These are phyloP conservation scores for Brachypteracias leptosomus DNA, from an alignment of 2,113 vertebrate genomes.

Conservation along the genomic window DNA sequence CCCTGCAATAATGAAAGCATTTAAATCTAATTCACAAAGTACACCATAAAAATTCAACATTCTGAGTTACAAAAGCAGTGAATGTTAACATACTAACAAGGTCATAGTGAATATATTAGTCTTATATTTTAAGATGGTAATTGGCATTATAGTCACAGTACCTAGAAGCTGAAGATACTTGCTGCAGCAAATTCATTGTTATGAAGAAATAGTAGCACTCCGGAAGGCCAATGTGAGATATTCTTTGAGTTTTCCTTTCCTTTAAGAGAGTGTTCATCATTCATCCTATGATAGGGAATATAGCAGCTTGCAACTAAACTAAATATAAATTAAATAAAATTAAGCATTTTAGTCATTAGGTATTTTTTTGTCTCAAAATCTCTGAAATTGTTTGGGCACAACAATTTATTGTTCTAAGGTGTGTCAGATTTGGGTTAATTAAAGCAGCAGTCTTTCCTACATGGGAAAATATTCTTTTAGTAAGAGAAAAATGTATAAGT, in stretches of 20 bases:
- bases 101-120: not conserved
- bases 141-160: not conserved
- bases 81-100: not conserved
- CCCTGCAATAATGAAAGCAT: not conserved
- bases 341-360: not conserved
- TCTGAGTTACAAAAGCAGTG: not conserved
- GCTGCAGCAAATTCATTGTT: not conserved
- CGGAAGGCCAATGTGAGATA: not conserved
- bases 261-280: not conserved
- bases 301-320: not conserved
- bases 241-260: not conserved
- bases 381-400: not conserved
- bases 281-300: not conserved
- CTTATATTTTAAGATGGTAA: not conserved
- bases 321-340: not conserved
- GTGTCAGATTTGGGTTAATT: not conserved
- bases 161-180: not conserved
- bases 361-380: not conserved
- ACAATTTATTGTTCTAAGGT: not conserved
- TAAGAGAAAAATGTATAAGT: not conserved
- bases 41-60: not conserved
- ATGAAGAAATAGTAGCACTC: not conserved
- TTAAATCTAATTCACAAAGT: not conserved
- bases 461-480: not conserved
- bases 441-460: not conserved